Conservation (phyloP, 2,113 vertebrate species). For the Mobula hypostoma region DNA sequence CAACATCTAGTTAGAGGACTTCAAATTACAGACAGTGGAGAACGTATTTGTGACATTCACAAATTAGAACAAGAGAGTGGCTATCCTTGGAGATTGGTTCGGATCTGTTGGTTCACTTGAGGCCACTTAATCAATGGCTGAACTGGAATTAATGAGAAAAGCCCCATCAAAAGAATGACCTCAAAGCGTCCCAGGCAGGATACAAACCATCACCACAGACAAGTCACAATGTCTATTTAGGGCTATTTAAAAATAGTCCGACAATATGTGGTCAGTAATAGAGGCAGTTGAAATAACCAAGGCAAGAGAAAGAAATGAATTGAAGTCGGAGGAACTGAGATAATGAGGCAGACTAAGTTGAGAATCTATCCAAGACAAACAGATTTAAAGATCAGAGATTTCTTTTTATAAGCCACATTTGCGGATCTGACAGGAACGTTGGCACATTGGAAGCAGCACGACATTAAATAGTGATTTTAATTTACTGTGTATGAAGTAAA, state of each 20-base stretch:
- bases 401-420: background rate
- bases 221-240: too few species aligned
- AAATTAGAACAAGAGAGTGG: too few species aligned
- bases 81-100: too few species aligned
- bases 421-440: background rate
- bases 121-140: background rate
- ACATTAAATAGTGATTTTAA: background rate
- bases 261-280: background rate
- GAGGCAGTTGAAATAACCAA: background rate
- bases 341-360: background rate
- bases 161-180: background rate
- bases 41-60: too few species aligned
- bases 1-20: too few species aligned
- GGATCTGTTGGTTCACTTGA: too few species aligned
- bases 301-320: background rate
- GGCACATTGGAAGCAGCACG: too few species aligned
- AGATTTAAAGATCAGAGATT: background rate
- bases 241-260: background rate
- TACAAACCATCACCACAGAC: background rate
- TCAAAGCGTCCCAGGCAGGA: background rate
- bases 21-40: too few species aligned
- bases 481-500: background rate
- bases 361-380: background rate
- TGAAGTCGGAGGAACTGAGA: background rate
- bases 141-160: background rate